phyloP scores from a whole-genome alignment of 1,140 invertebrate species.

The Tenebrio molitor region DNA sequence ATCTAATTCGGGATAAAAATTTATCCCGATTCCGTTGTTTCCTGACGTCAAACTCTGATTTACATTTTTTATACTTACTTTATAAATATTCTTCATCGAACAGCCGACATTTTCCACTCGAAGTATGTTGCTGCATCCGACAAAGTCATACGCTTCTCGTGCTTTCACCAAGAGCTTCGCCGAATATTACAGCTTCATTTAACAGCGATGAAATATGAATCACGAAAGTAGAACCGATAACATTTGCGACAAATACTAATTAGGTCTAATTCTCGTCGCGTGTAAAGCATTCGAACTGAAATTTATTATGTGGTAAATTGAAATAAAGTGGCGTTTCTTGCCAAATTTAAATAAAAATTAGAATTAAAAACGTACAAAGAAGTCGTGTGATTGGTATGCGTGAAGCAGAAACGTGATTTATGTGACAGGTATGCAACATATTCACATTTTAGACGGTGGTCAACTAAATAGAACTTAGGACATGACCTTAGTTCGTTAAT shows the following conservation, averaged over 20 bases:
- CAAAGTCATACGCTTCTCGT: too few relatives aligned
- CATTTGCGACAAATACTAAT: constrained; percentile 9
- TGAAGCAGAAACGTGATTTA: constrained; percentile 22
- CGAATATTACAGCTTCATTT: constrained; percentile 4
- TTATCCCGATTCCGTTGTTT: too few relatives aligned
- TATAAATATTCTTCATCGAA: too few relatives aligned
- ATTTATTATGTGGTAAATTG: constrained; percentile 37
- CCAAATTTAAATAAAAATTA: constrained; percentile 36
- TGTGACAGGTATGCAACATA: constrained; percentile 33
- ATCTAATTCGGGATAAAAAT: constrained; percentile 25
- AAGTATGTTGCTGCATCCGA: too few relatives aligned
- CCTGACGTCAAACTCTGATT: constrained; percentile 2
- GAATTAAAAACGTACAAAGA: constrained; percentile 19
- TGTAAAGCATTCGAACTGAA: constrained; percentile 18
- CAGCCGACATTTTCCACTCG: too few relatives aligned
- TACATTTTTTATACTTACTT: too few relatives aligned
- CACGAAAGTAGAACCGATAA: constrained; percentile 16
- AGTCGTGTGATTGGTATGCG: constrained; percentile 28
- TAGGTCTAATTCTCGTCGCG: constrained; percentile 7
- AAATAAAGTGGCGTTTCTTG: constrained; percentile 27
- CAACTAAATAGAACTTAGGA: constrained; percentile 7
- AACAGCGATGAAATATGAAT: constrained; percentile 11
- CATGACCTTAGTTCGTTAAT: constrained; percentile 27
- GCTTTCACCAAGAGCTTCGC: background rate
- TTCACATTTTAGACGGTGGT: constrained; percentile 2